Evolutionary conservation across 2,888 invertebrate species (phyloP).

Genomic region (Pediacus dermestoides): DNA sequence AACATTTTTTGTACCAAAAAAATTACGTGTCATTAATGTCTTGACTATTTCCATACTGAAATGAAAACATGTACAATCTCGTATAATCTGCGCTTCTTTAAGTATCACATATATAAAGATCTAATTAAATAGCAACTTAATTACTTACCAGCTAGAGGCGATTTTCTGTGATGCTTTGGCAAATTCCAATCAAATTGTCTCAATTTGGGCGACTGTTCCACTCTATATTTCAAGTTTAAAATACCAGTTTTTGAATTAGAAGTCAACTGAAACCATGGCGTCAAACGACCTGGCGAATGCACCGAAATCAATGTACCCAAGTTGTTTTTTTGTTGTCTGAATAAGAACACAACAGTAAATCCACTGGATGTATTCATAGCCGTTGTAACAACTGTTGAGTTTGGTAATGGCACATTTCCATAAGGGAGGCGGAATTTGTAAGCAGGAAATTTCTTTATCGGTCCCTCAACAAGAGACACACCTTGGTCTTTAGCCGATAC

Average conservation of each 20-base stretch:
- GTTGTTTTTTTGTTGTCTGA: constrained; percentile 49
- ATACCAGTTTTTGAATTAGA: constrained; percentile 48
- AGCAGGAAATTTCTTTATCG: constrained; percentile 47
- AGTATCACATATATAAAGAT: too few species aligned
- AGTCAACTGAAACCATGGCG: constrained; percentile 49
- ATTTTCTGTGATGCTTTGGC: constrained; percentile 46
- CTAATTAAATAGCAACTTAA: too few species aligned
- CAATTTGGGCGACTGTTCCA: constrained; percentile 41
- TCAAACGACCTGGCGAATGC: constrained; percentile 49
- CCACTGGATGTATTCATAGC: constrained; percentile 44
- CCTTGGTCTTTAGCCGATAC: constrained; percentile 48
- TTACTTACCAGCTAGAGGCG: constrained; percentile 46
- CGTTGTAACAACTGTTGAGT: constrained; percentile 43
- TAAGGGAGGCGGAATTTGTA: constrained; percentile 50
- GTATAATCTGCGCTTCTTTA: too few species aligned
- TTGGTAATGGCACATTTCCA: constrained; percentile 46
- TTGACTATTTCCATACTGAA: too few species aligned
- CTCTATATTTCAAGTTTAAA: constrained; percentile 45
- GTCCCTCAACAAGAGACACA: constrained; percentile 49
- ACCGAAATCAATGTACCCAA: constrained; percentile 48
- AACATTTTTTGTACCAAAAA: too few species aligned
- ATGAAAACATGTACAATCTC: too few species aligned
- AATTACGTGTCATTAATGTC: too few species aligned
- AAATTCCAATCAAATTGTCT: constrained; percentile 48
- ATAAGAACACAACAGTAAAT: constrained; percentile 48